phyloP scores from a whole-genome alignment of 2,113 vertebrate species.

The Serinus canaria region DNA sequence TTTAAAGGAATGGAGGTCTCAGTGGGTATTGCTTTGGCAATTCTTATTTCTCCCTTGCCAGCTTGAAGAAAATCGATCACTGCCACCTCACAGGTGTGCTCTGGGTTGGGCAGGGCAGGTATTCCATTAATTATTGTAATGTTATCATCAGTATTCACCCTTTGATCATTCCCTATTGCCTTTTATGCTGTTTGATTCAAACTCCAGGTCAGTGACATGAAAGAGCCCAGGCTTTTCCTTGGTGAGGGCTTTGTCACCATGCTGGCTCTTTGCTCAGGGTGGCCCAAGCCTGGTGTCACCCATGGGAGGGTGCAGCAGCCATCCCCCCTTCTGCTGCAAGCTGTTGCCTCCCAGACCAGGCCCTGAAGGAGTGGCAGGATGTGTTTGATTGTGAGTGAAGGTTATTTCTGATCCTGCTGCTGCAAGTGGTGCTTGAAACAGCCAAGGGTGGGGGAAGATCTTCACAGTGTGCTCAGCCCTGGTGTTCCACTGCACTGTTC shows the following conservation, averaged over 20 bases:
- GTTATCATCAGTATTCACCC: neutral
- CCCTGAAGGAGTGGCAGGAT: neutral
- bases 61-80: neutral
- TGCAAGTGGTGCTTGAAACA: neutral
- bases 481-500: neutral
- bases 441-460: neutral
- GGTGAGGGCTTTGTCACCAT: neutral
- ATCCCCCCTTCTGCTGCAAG: neutral
- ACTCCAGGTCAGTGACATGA: neutral
- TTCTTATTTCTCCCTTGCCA: neutral
- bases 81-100: neutral
- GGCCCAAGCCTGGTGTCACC: neutral
- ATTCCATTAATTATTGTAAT: neutral
- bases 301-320: neutral
- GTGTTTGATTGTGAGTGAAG: neutral
- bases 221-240: neutral
- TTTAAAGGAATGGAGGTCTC: neutral
- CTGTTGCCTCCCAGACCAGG: neutral
- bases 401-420: neutral
- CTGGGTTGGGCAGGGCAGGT: neutral
- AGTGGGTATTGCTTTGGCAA: neutral
- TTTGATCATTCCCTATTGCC: constrained; percentile 23
- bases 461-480: rapidly evolving
- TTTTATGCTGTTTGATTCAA: neutral
- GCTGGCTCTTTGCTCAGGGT: neutral